Evolutionary conservation across 1,140 invertebrate species (phyloP), one percentile per base, ranked within the genome.

Genomic region (Thalassaphorura encarpata): DNA sequence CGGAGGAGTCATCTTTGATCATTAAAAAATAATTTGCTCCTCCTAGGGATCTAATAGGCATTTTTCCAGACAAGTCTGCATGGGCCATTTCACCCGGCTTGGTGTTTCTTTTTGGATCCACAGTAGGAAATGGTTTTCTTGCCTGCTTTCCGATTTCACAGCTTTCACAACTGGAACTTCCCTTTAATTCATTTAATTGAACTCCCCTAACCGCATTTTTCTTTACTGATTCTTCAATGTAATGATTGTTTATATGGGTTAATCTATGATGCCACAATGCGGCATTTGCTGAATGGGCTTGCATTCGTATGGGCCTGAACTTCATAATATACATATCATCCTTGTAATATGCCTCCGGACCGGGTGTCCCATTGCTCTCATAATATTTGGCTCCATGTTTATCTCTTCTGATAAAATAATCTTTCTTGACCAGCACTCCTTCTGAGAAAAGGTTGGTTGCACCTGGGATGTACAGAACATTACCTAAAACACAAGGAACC

Each of bases 1-100:
- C 61, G 6, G 69, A 65, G 48, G 51, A 70, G 23, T 76, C 72
- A 64, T 77, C 73, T 3, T 71, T 73, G 28, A 76, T 71, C 0
- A 74, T 72, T 1, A 73, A 26, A 31, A 72, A 69, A 58, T 73
- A 76, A 8, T 49, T 52, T 3, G 67, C 66, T n/a, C 67, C 67
- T 41, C 70, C 69, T 33, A 68, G 39, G 2, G 69, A 71, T 23
- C 18, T 48, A 6, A 62, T 54, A 16, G 68, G 61, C 69, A 76
- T 71, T 16, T 70, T 72, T 24, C 73, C 72, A 57, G 69, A 71
- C 1, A 75, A 51, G 58, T 75, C 73, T 0, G 67, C 67, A 57
- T 75, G 72, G 5, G 73, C 58, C 13, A 71, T 39, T 45, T 72
- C 68, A 62, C 39, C 16, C 68, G 68, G 26, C 66, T 66, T 27